Percentiles rank a stretch among this genome's conserved stretches.
Evolutionary conservation across 2,888 invertebrate species (phyloP).

Genomic region (Epiblema foenella): DNA sequence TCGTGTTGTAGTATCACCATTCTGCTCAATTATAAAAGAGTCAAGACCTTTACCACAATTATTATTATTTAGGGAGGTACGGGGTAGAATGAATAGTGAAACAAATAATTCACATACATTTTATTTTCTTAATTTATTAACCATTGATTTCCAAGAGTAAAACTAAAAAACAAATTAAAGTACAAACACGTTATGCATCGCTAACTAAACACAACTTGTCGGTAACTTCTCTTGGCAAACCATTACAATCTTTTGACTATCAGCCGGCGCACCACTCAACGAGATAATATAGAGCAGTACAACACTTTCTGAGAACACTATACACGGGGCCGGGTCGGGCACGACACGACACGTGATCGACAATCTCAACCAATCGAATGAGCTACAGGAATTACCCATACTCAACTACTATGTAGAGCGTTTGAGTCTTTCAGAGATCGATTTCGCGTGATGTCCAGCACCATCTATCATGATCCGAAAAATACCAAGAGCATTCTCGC

Average conservation of each 20-base stretch:
- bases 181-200: conserved; percentile 85
- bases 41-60: too few relatives aligned
- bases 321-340: conserved; percentile 37
- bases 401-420: neutral
- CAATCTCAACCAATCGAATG: neutral
- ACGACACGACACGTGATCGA: neutral
- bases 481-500: neutral
- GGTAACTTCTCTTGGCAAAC: conserved; percentile 85
- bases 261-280: conserved; percentile 81
- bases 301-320: conserved; percentile 26
- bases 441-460: neutral
- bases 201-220: conserved; percentile 84
- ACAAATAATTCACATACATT: conserved; percentile 82
- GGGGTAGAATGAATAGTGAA: conserved; percentile 51
- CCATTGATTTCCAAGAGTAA: conserved; percentile 85
- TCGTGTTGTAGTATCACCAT: too few relatives aligned
- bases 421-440: neutral
- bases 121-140: conserved; percentile 85
- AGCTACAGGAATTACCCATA: neutral
- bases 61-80: too few relatives aligned
- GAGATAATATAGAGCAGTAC: conserved; percentile 55
- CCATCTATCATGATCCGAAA: neutral
- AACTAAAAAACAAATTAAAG: conserved; percentile 86
- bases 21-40: too few relatives aligned
- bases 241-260: conserved; percentile 79